Evolutionary conservation across 2,113 vertebrate species (phyloP).

Genomic region (Pica pica): DNA sequence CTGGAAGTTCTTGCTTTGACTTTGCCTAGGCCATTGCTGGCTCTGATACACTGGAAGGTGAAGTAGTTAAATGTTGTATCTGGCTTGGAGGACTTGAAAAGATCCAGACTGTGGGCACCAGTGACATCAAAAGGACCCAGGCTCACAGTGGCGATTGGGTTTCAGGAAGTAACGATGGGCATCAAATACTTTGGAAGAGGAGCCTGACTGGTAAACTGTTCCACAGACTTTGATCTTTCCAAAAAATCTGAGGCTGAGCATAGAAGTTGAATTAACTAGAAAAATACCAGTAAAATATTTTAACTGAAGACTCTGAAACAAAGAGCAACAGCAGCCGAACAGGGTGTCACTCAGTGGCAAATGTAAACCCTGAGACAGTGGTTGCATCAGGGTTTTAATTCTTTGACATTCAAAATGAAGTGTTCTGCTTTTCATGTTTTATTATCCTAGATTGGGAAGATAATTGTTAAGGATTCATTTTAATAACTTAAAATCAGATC

Average conservation of each 20-base stretch:
- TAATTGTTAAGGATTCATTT: background rate
- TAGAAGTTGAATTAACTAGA: background rate
- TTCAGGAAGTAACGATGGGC: background rate
- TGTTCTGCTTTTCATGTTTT: background rate
- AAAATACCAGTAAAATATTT: background rate
- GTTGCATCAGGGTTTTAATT: background rate
- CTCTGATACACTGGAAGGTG: background rate
- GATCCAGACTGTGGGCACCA: background rate
- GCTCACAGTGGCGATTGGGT: background rate
- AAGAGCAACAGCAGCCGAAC: rapidly evolving
- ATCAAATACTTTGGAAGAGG: background rate
- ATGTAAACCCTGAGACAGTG: background rate
- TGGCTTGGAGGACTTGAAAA: background rate
- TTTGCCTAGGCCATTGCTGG: background rate
- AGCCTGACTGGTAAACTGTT: background rate
- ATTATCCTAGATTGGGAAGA: background rate
- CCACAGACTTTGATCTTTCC: background rate
- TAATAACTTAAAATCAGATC: background rate
- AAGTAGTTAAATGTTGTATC: background rate
- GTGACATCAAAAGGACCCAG: background rate
- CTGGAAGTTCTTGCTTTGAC: background rate
- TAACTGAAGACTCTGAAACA: background rate
- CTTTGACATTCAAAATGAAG: background rate
- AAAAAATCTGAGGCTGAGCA: background rate
- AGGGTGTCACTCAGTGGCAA: background rate